Evolutionary conservation across 2,797 vertebrate genomes (phyloP), one percentile per base, ranked within the genome.

Genomic region (Hydrocynus forskahlii): DNA sequence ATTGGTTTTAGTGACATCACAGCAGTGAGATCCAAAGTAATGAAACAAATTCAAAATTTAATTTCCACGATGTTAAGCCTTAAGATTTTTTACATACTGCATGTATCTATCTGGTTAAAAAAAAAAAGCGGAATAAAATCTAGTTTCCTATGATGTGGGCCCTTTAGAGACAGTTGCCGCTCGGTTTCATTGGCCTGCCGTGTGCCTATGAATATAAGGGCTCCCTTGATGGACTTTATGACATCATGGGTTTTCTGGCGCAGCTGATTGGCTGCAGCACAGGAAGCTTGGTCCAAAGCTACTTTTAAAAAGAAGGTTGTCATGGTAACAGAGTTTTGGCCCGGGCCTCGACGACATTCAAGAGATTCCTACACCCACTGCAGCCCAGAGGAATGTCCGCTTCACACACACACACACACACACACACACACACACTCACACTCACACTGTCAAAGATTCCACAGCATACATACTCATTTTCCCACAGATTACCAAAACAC

Each of bases 231-330:
- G 84, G 74, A 80, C 80, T 79, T 68, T 66, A 40, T 87, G 84
- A 87, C 84, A 82, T 86, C 84, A 87, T 76, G n/a, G 25, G 12
- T 14, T 52, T 43, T 78, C 67, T 63, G 14, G 50, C 21, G 78
- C 43, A 75, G 74, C 78, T 59, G 7, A 87, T 84, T 87, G 86
- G 86, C 75, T 40, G 50, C 78, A 79, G 67, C 62, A 73, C 59
- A 43, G 75, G 70, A 74, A 79, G 35, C 50, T 69, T 19, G 19
- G 59, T 70, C 70, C 75, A 86, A 77, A 69, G 76, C 75, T 73
- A 77, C 82, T 86, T 87, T 87, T 87, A 86, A 87, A 87, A 85
- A 78, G 1, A 6, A 60, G 52, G 80, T 82, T 57, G 80, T 69
- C 55, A 52, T 75, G 80, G 84, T 63, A 84, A 87, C 83, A 55